A percentile compares a stretch with the other conserved stretches of the same genome.
phyloP scores from a whole-genome alignment of 2,888 invertebrate genomes.

The Homarus gammarus region DNA sequence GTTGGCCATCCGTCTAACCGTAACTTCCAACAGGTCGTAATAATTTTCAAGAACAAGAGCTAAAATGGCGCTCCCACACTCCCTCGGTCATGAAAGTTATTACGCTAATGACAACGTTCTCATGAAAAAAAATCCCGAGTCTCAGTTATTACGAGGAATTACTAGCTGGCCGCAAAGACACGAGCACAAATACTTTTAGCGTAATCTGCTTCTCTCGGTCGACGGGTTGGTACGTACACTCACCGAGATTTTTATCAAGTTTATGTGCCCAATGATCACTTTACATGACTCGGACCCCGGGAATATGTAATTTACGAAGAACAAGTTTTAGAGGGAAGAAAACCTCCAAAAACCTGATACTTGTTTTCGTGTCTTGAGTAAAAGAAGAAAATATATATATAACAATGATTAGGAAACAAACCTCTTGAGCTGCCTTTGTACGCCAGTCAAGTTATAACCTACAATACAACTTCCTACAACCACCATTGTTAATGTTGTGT shows the following conservation, averaged over 20 bases:
- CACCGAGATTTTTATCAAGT: neutral
- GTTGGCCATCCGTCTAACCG: neutral
- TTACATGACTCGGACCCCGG: conserved; percentile 5
- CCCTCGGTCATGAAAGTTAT: neutral
- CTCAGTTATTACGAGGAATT: neutral
- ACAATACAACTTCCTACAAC: too few species aligned
- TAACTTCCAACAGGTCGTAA: neutral
- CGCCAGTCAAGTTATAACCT: too few species aligned
- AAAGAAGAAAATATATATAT: too few species aligned
- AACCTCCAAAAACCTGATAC: conserved; percentile 17
- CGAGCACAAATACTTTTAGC: neutral
- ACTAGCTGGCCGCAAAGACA: neutral
- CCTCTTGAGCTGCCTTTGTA: too few species aligned
- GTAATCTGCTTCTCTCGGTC: neutral
- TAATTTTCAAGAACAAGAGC: neutral
- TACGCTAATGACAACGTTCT: neutral
- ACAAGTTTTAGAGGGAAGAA: neutral
- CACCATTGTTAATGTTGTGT: too few species aligned
- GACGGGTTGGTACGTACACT: neutral
- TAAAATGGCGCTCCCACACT: neutral
- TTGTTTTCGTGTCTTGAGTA: conserved; percentile 5
- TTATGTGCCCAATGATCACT: neutral
- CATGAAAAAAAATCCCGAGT: neutral
- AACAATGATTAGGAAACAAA: too few species aligned
- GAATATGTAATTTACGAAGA: conserved; percentile 4